A percentile compares a stretch with the other conserved stretches of the same genome.
Evolutionary conservation across 2,888 invertebrate genomes (phyloP).

Genomic region (Thereva nobilitata): DNA sequence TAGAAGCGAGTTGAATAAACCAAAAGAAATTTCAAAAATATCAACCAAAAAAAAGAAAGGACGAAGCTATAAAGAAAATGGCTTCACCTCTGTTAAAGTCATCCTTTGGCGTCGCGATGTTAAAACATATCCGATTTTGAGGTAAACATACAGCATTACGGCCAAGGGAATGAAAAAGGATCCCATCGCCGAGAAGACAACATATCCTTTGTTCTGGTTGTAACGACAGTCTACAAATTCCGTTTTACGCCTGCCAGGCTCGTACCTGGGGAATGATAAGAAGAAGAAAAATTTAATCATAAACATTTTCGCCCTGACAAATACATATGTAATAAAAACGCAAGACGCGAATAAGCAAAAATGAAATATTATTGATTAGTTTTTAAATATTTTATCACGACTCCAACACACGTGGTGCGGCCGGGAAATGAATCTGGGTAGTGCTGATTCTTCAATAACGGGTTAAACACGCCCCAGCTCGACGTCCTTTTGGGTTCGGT

Average conservation of each 20-base stretch:
- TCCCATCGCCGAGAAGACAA: conserved; percentile 93
- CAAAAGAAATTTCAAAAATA: neutral
- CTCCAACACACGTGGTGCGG: no score
- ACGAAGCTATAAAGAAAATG: neutral
- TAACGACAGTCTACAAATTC: conserved; percentile 76
- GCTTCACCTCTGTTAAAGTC: conserved; percentile 62
- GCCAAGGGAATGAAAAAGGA: conserved; percentile 95
- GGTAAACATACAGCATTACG: conserved; percentile 95
- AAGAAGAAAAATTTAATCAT: conserved; percentile 13
- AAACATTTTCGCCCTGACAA: no score
- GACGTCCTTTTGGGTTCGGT: no score
- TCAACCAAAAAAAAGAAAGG: neutral
- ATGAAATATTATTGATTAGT: no score
- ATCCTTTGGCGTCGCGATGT: conserved; percentile 76
- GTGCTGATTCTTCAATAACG: no score
- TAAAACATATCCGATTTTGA: conserved; percentile 83
- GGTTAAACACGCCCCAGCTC: no score
- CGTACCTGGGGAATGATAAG: conserved; percentile 64
- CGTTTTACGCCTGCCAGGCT: conserved; percentile 65
- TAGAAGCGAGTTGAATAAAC: no score
- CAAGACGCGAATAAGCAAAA: no score
- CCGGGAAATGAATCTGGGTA: no score
- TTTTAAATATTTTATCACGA: no score
- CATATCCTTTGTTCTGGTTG: conserved; percentile 90
- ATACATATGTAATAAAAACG: no score